These are phyloP conservation scores for Numenius arquata DNA, from an alignment of 2,113 vertebrate species.

Conservation along the genomic window DNA sequence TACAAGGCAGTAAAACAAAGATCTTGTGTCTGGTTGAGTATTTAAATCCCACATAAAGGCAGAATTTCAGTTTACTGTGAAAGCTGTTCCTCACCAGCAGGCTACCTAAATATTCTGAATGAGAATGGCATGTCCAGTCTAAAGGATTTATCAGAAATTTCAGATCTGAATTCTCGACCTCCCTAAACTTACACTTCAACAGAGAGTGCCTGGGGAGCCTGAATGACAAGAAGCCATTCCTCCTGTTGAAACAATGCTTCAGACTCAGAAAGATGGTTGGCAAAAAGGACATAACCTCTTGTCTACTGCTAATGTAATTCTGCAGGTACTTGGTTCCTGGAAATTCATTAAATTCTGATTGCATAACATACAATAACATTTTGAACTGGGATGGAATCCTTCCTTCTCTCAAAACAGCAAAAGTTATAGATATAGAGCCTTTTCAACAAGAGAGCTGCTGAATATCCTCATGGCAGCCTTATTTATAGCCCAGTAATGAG, in stretches of 20 bases:
- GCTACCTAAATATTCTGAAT: neutral
- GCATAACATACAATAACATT: neutral
- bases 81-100: neutral
- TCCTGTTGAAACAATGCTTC: neutral
- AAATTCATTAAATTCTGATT: neutral
- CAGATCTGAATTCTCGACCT: neutral
- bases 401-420: neutral
- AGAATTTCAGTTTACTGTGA: neutral
- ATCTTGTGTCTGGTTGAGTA: neutral
- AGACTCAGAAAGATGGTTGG: neutral
- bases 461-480: neutral
- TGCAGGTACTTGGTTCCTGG: neutral
- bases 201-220: neutral
- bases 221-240: neutral
- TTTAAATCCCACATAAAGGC: neutral
- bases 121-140: neutral
- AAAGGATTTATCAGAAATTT: neutral
- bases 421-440: neutral
- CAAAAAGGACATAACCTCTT: neutral
- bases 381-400: neutral
- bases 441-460: neutral
- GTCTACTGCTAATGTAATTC: neutral
- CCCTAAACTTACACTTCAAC: neutral
- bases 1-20: neutral
- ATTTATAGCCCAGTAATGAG: neutral